Conservation (phyloP, 2,888 invertebrate species). For the Caradrina clavipalpis region DNA sequence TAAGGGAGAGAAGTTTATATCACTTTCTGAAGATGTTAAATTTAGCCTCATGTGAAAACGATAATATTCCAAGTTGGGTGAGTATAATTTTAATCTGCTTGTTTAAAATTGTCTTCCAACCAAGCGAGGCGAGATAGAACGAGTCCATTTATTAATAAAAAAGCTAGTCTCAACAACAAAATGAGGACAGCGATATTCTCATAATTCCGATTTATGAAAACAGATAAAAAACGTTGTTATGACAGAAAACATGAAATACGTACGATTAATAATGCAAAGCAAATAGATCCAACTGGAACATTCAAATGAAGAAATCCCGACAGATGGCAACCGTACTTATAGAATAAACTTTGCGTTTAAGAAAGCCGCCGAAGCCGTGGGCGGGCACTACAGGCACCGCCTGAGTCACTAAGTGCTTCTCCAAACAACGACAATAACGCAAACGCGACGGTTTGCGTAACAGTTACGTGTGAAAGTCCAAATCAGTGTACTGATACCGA, state of each 20-base stretch:
- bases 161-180: constrained; percentile 8
- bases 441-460: constrained; percentile 79
- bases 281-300: constrained; percentile 50
- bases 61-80: neutral
- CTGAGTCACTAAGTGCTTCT: constrained; percentile 73
- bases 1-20: constrained; percentile 37
- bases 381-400: constrained; percentile 55
- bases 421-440: constrained; percentile 73
- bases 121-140: neutral
- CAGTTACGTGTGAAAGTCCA: constrained; percentile 78
- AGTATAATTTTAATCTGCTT: neutral
- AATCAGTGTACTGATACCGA: constrained; percentile 76
- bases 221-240: constrained; percentile 24
- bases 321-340: constrained; percentile 40
- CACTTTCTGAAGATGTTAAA: constrained; percentile 28
- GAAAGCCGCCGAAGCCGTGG: constrained; percentile 63
- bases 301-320: constrained; percentile 31
- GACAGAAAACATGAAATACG: constrained; percentile 24
- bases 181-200: constrained; percentile 1
- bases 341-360: constrained; percentile 57
- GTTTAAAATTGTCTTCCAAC: neutral
- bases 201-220: constrained; percentile 16
- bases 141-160: neutral
- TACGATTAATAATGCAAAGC: constrained; percentile 25
- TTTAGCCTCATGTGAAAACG: constrained; percentile 16